Conservation (phyloP, 2,888 invertebrate genomes). For the Falcaria lacertinaria region DNA sequence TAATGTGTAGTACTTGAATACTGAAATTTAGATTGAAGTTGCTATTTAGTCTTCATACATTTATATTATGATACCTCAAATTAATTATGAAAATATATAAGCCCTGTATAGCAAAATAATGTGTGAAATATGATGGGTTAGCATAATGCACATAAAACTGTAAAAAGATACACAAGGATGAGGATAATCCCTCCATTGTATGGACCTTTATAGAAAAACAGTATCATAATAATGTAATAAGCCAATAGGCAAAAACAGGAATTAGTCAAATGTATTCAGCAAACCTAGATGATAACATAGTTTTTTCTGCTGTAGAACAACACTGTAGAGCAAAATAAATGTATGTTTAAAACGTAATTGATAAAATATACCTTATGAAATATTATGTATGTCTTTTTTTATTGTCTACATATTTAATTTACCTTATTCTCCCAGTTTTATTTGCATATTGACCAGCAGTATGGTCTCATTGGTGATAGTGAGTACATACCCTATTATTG, state of each 20-base stretch:
- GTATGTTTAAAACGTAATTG: conserved; percentile 67
- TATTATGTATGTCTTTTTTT: conserved; percentile 3
- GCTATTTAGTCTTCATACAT: conserved; percentile 34
- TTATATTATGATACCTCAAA: conserved; percentile 28
- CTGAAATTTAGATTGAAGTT: conserved; percentile 23
- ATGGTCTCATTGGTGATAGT: no score
- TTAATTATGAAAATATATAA: conserved; percentile 11
- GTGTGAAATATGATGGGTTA: neutral
- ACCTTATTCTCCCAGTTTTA: neutral
- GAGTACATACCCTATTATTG: no score
- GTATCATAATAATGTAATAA: neutral
- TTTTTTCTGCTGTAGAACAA: conserved; percentile 63
- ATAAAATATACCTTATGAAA: conserved; percentile 58
- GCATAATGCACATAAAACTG: no score
- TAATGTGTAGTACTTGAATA: conserved; percentile 24
- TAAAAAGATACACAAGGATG: no score
- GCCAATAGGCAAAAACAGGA: neutral
- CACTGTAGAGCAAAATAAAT: conserved; percentile 62
- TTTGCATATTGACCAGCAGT: no score
- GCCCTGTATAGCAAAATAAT: neutral
- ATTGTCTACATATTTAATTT: neutral
- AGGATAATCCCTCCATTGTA: neutral
- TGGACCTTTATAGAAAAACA: neutral
- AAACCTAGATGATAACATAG: conserved; percentile 29
- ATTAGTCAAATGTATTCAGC: neutral